Evolutionary conservation across 1,140 invertebrate species (phyloP), one percentile per base, ranked within the genome.

Genomic region (Anastatus disparis): DNA sequence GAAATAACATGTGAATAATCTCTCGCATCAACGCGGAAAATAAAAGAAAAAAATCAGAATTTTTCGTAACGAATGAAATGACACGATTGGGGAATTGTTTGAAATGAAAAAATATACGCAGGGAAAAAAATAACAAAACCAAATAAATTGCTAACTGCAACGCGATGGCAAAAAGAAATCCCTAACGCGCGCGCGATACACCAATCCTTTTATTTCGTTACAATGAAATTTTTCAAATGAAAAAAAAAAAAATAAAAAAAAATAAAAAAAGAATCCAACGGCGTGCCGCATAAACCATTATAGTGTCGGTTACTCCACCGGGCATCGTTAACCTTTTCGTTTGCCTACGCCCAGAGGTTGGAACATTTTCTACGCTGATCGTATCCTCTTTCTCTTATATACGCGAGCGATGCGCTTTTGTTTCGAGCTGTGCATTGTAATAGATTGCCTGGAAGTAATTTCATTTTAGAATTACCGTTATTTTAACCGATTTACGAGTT

Each of bases 381-480:
- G n/a, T 17, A 17, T 35, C 29, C 0, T 17, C n/a, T 27, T 15
- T 8, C 26, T 24, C 59, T 40, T 46, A 27, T 24, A 24, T 35
- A 35, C 24, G 22, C 56, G 20, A 3, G 12, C 42, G 46, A 63
- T 63, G 44, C 61, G n/a, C 61, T 50, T 50, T 63, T 63, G 61
- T 63, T 63, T 29, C 46, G 17, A 24, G 20, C 27, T 50, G 1
- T 6, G 44, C 61, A 50, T 35, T 50, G 61, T 63, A 63, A 63
- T 63, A 63, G 61, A 63, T 63, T 63, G 61, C 61, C 46, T 50
- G 61, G 61, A 50, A 63, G 61, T 50, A 50, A 63, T 52, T 63
- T 48, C 61, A 50, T 50, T 63, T 38, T 52, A 8, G 42, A 20
- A 9, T 46, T 61, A 15, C n/a, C 40, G 17, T 50, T 63, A 63